Base-by-base conservation (phyloP, 2,797 vertebrate genomes). In the Ptychadena robeensis region DNA sequence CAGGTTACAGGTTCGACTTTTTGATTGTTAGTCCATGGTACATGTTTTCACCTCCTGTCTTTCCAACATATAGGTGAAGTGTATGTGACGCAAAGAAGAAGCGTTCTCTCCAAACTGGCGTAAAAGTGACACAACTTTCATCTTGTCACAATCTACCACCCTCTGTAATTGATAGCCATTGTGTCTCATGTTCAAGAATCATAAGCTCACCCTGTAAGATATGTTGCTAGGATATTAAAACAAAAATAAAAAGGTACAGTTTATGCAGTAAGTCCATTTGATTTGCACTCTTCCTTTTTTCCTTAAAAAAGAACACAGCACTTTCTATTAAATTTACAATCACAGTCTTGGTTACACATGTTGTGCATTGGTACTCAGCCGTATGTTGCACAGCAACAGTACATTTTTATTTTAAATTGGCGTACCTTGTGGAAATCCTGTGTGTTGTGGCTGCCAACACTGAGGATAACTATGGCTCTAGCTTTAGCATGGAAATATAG, bases 371-470 rank as follows among this genome's bases (percentile, higher is more conserved):
- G 86, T 88, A 89, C 87, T 88, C 85, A 74, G 88, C 86, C 81
- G 87, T 86, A 90, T 0, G 87, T 89, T 87, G 87, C 87, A 87
- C 87, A 87, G 87, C 89, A 91, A 88, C 92, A 90, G 90, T 90
- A 92, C 88, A 65, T 89, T 89, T 85, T 70, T 80, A 48, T 59
- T 57, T 88, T 88, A 90, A 73, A 91, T 86, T 89, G 91, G 86
- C 83, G 88, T 90, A 87, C 81, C 81, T 88, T 81, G 37, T 77
- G 53, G 63, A 76, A 38, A 27, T 35, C 81, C 14, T 10, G 61
- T 64, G 78, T 80, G 66, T 79, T 14, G 79, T 8, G 81, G 80
- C 59, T 80, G 78, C 65, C 37, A 88, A 85, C 87, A 77, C 34
- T 44, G 44, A 40, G 44, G 48, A 35, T 75, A 64, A 64, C 25